Conservation (phyloP, 1,140 invertebrate genomes). For the Drosophila arawakana region DNA sequence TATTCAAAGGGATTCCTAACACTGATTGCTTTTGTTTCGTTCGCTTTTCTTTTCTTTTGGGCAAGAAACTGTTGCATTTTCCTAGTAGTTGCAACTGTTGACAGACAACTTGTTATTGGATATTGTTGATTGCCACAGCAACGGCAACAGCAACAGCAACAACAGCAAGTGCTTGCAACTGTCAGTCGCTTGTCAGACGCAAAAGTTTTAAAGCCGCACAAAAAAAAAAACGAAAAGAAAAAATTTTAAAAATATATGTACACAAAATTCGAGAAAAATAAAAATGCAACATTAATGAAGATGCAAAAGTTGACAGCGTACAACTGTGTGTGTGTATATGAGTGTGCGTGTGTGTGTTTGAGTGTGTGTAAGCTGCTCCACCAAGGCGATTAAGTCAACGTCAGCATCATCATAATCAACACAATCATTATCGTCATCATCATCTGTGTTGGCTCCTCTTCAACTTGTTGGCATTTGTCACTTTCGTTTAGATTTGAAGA, state of each 20-base stretch:
- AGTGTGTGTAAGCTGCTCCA: conserved; percentile 42
- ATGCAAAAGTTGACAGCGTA: conserved; percentile 77
- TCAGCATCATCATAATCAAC: conserved; percentile 31
- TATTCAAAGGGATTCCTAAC: neutral
- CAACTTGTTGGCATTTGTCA: conserved; percentile 74
- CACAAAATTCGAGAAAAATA: conserved; percentile 46
- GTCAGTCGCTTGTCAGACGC: conserved; percentile 40
- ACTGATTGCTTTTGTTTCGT: conserved; percentile 8
- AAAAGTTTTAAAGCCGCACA: conserved; percentile 34
- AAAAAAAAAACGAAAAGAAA: conserved; percentile 19
- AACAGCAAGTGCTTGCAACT: conserved; percentile 35
- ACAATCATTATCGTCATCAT: conserved; percentile 28
- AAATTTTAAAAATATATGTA: conserved; percentile 8
- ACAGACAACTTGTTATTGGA: conserved; percentile 52
- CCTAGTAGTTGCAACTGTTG: conserved; percentile 40
- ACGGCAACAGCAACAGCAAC: conserved; percentile 19
- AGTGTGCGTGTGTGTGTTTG: conserved; percentile 3
- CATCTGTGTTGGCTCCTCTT: conserved; percentile 43
- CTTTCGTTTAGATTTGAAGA: conserved; percentile 76
- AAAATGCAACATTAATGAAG: conserved; percentile 71
- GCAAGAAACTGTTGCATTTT: conserved; percentile 25
- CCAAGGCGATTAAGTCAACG: conserved; percentile 63
- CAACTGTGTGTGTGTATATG: conserved; percentile 43
- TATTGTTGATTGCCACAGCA: conserved; percentile 49
- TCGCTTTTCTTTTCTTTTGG: neutral